Percentiles rank a stretch among this genome's conserved stretches.
phyloP scores from a whole-genome alignment of 2,888 invertebrate species.

The Sussaba pulchella region DNA sequence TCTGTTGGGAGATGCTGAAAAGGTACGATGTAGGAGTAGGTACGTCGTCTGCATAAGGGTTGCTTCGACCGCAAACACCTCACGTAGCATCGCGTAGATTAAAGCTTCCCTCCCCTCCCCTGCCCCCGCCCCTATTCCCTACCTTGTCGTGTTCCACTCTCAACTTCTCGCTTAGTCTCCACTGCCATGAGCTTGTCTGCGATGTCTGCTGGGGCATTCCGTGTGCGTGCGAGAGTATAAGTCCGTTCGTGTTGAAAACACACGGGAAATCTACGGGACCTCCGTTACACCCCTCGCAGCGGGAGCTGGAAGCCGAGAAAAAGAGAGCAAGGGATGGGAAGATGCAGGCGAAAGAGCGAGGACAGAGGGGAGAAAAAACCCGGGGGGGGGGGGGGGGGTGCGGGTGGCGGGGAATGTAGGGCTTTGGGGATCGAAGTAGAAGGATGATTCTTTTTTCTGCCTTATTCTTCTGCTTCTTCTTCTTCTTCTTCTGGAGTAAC shows the following conservation, averaged over 20 bases:
- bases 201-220: constrained; percentile 28
- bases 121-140: no score
- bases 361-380: constrained; percentile 13
- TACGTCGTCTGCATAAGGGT: constrained; percentile 74
- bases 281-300: constrained; percentile 24
- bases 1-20: constrained; percentile 42
- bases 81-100: constrained; percentile 80
- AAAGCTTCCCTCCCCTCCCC: constrained; percentile 74
- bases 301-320: constrained; percentile 46
- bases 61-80: constrained; percentile 78
- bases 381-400: constrained; percentile 32
- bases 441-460: constrained; percentile 26
- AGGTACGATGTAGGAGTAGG: constrained; percentile 46
- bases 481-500: constrained; percentile 18
- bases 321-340: constrained; percentile 25
- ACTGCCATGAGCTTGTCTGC: constrained; percentile 45
- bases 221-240: constrained; percentile 45
- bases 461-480: background rate
- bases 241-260: constrained; percentile 72
- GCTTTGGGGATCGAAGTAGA: constrained; percentile 40
- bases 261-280: constrained; percentile 79
- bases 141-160: constrained; percentile 25
- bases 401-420: constrained; percentile 21
- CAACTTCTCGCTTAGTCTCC: constrained; percentile 60
- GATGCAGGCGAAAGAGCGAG: constrained; percentile 40